Conservation (phyloP, 2,113 vertebrate species). For the Circaetus gallicus region DNA sequence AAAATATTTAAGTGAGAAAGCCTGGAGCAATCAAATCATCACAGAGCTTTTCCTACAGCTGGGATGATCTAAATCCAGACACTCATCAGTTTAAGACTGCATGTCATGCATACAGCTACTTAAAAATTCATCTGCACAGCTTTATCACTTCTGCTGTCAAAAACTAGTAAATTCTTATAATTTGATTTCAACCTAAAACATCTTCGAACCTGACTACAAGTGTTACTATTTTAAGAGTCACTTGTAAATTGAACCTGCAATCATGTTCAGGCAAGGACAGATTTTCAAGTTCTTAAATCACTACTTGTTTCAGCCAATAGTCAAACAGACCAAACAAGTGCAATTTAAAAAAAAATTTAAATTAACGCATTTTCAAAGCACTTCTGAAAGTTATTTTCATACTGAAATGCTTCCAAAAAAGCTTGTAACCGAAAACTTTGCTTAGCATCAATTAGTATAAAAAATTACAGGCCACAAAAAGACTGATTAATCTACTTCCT, state of each 20-base stretch:
- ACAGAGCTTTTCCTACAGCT: slow-evolving; percentile 1
- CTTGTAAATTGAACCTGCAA: slow-evolving; percentile 51
- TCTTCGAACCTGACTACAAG: slow-evolving; percentile 30
- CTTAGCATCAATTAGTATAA: neutral
- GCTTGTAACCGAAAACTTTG: neutral
- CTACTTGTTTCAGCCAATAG: slow-evolving; percentile 43
- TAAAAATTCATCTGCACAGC: slow-evolving; percentile 51
- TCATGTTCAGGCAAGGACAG: slow-evolving; percentile 16
- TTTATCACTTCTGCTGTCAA: slow-evolving; percentile 67
- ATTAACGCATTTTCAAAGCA: slow-evolving; percentile 28
- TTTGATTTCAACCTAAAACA: slow-evolving; percentile 61
- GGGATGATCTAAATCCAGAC: slow-evolving; percentile 39
- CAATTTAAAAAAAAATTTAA: neutral
- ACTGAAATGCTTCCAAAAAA: neutral
- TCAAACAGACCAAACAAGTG: slow-evolving; percentile 33
- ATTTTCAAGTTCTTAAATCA: slow-evolving; percentile 35
- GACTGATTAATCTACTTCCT: slow-evolving; percentile 13
- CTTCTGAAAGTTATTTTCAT: slow-evolving; percentile 32
- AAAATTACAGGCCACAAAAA: slow-evolving; percentile 7
- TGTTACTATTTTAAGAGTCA: slow-evolving; percentile 63
- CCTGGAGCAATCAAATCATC: slow-evolving; percentile 41
- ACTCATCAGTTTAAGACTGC: slow-evolving; percentile 16
- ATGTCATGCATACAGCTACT: slow-evolving; percentile 49
- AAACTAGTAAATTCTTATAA: slow-evolving; percentile 63
- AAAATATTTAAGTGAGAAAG: slow-evolving; percentile 6